Base-by-base conservation (phyloP, 2,797 vertebrate genomes). In the Acanthurus leucopareius region DNA sequence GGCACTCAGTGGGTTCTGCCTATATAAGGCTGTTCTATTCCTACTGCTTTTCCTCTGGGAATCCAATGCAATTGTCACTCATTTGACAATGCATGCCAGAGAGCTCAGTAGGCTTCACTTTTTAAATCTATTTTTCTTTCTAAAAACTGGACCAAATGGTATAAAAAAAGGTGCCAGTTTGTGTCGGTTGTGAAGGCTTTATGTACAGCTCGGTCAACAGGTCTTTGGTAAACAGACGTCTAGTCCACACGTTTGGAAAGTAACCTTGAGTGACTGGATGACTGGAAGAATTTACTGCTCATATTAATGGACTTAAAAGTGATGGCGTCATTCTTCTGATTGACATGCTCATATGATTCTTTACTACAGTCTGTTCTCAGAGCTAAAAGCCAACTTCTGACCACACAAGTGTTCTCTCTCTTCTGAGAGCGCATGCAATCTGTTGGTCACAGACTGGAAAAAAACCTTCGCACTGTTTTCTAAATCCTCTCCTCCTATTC, bases 11-110 rank as follows among this genome's bases (percentile, higher is more conserved):
- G 61, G 69, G 79, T 79, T 86, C 79, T 73, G 90, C 25, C 93
- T 88, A 90, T 93, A 91, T 93, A 93, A 91, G 94, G 93, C 82
- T 88, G 86, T 91, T 91, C 92, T 94, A 93, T 94, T 95, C 79
- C 88, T 84, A 89, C 58, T 83, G 87, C 78, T 83, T 88, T 91
- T 89, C 80, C 93, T 90, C 80, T 76, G 73, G 89, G 91, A 89
- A 75, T 78, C 76, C 69, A 61, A 49, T 53, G 70, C 66, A 88
- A 93, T 92, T 92, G 89, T 91, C 86, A 70, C 61, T 78, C 25
- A 47, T 28, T 57, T 74, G 74, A 93, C 89, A 93, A 92, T 90
- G 73, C 70, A 86, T 86, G 61, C 73, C 38, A 48, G n/a, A 61
- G 38, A 80, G 28, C 11, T 7, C 61, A 25, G 25, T 63, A 67